phyloP scores from a whole-genome alignment of 2,113 vertebrate genomes.

The Asarcornis scutulata region DNA sequence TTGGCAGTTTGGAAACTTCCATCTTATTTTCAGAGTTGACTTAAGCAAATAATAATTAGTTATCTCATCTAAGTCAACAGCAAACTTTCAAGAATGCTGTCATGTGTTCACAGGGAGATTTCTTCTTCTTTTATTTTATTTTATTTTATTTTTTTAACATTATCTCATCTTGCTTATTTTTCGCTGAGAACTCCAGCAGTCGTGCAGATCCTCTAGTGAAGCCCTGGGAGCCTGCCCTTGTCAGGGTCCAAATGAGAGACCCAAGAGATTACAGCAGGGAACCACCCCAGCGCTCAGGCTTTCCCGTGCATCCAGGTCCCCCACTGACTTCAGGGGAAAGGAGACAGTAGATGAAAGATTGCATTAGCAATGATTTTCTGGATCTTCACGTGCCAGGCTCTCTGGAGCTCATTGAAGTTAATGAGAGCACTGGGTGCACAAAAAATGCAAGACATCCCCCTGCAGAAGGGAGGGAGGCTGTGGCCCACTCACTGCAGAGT shows the following conservation, averaged over 20 bases:
- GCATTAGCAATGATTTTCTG: neutral
- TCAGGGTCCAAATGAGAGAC: neutral
- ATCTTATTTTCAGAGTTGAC: neutral
- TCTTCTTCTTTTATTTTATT: neutral
- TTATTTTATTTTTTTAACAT: neutral
- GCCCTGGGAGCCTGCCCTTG: neutral
- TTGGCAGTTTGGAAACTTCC: neutral
- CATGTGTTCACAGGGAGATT: neutral
- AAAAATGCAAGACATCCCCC: neutral
- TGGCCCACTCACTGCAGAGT: neutral
- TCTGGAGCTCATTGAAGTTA: constrained; percentile 24
- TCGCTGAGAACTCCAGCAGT: neutral
- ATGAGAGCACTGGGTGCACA: neutral
- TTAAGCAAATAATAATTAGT: neutral
- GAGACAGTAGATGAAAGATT: neutral
- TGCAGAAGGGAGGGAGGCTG: neutral
- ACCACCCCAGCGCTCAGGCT: neutral
- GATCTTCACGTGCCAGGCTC: neutral
- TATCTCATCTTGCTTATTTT: neutral
- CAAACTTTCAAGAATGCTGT: neutral
- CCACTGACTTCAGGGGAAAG: neutral
- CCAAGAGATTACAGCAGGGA: neutral
- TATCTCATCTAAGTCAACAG: neutral
- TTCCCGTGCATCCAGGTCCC: neutral
- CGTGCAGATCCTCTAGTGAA: neutral